phyloP scores from a whole-genome alignment of 2,797 vertebrate genomes.

The Pseudocheirus occidentalis region DNA sequence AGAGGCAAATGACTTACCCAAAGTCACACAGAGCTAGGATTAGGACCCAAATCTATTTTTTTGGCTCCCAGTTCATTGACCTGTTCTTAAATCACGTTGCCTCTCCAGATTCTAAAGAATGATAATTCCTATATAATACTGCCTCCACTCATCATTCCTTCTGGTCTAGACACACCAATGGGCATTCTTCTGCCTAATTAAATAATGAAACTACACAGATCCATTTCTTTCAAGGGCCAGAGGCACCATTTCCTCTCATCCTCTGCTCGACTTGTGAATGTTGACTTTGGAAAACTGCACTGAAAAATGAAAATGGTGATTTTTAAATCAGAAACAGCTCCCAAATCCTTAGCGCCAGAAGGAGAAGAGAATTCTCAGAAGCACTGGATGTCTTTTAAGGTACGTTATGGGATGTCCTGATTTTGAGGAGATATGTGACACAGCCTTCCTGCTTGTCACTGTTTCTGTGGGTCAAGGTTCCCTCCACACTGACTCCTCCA shows the following conservation, averaged over 20 bases:
- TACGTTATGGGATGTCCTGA: background rate
- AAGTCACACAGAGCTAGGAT: background rate
- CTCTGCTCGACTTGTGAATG: slow-evolving; percentile 69
- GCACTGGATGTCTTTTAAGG: background rate
- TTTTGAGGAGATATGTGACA: background rate
- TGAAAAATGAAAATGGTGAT: slow-evolving; percentile 62
- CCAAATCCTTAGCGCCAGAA: slow-evolving; percentile 48
- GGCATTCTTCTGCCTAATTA: slow-evolving; percentile 72
- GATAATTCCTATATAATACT: background rate
- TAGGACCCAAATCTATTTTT: background rate
- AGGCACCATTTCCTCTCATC: slow-evolving; percentile 63
- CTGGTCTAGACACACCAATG: background rate
- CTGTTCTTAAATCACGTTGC: background rate
- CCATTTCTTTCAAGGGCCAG: slow-evolving; percentile 65
- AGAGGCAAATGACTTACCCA: slow-evolving; percentile 9
- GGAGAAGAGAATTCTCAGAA: background rate
- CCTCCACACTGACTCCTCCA: background rate
- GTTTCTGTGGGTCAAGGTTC: background rate
- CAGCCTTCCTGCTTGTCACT: background rate
- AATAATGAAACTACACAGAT: slow-evolving; percentile 73
- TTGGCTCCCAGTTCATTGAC: background rate
- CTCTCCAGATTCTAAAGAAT: background rate
- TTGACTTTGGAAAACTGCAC: slow-evolving; percentile 75
- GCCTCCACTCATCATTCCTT: background rate
- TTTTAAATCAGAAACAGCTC: slow-evolving; percentile 76